Percentiles rank a stretch among this genome's conserved stretches.
phyloP scores from a whole-genome alignment of 2,797 vertebrate genomes.

The Labroides dimidiatus region DNA sequence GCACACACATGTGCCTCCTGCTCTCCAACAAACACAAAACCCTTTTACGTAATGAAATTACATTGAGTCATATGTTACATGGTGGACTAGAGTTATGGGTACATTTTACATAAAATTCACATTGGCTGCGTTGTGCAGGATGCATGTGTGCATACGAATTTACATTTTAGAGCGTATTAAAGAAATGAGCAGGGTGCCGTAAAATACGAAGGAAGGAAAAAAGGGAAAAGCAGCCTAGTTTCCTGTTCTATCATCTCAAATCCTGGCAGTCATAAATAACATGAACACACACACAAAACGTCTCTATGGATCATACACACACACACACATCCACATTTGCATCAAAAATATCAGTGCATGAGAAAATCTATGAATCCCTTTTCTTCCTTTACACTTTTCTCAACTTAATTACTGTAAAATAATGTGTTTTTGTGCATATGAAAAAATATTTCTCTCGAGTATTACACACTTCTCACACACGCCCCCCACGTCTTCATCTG shows the following conservation, averaged over 20 bases:
- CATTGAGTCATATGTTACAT: slow-evolving; percentile 78
- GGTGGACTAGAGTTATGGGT: slow-evolving; percentile 82
- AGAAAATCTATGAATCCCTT: slow-evolving; percentile 11
- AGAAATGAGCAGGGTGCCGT: slow-evolving; percentile 83
- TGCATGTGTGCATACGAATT: slow-evolving; percentile 84
- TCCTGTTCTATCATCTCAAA: slow-evolving; percentile 81
- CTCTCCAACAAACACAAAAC: slow-evolving; percentile 78
- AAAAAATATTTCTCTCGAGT: slow-evolving; percentile 4
- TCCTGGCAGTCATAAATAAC: slow-evolving; percentile 88
- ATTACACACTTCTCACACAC: slow-evolving; percentile 32
- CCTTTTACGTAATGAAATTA: slow-evolving; percentile 91
- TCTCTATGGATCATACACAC: slow-evolving; percentile 23
- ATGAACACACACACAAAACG: slow-evolving; percentile 18
- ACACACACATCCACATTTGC: slow-evolving; percentile 1
- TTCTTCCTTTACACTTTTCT: slow-evolving; percentile 3
- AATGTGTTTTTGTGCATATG: background rate
- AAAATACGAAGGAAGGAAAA: slow-evolving; percentile 57
- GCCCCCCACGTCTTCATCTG: slow-evolving; percentile 13
- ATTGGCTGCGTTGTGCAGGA: slow-evolving; percentile 77
- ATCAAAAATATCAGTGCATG: background rate
- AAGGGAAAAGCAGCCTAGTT: slow-evolving; percentile 71
- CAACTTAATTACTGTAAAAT: background rate
- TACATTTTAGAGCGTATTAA: slow-evolving; percentile 90
- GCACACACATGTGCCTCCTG: slow-evolving; percentile 17
- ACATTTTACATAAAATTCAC: slow-evolving; percentile 88